Evolutionary conservation across 2,113 vertebrate genomes (phyloP).

Genomic region (Mirza zaza): DNA sequence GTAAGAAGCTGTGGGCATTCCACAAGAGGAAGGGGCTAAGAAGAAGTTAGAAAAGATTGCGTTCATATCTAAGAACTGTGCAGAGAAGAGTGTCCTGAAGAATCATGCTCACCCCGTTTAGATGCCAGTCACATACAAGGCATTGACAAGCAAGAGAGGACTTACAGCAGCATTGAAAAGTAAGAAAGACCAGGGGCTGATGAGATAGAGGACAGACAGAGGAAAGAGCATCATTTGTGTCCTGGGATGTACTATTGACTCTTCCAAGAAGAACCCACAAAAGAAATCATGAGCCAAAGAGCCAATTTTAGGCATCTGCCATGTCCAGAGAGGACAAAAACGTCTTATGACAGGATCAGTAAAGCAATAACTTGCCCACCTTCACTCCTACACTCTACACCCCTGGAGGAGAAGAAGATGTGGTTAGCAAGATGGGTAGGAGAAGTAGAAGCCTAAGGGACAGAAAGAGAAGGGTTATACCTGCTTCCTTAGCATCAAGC

Average conservation of each 20-base stretch:
- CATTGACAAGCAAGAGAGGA: neutral
- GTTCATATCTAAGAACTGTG: neutral
- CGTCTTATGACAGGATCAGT: neutral
- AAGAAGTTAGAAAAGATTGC: conserved; percentile 16
- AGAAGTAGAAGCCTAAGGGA: conserved; percentile 30
- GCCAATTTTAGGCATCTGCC: neutral
- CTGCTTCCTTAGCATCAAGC: neutral
- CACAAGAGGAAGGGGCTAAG: neutral
- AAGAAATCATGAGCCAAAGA: neutral
- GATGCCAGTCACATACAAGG: neutral
- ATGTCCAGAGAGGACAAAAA: neutral
- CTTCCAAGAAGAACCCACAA: conserved; percentile 10
- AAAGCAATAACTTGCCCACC: neutral
- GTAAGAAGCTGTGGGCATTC: neutral
- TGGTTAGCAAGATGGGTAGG: neutral
- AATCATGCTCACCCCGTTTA: neutral
- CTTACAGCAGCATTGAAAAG: neutral
- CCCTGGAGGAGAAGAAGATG: conserved; percentile 13
- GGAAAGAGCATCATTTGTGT: conserved; percentile 21
- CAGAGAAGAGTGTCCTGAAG: neutral
- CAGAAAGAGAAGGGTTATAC: neutral
- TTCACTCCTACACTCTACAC: neutral
- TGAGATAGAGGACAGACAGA: conserved; percentile 1
- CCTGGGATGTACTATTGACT: neutral
- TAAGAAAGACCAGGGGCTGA: neutral